These are phyloP conservation scores for Rhodinocichla rosea DNA, from an alignment of 2,113 vertebrate species.

Conservation along the genomic window DNA sequence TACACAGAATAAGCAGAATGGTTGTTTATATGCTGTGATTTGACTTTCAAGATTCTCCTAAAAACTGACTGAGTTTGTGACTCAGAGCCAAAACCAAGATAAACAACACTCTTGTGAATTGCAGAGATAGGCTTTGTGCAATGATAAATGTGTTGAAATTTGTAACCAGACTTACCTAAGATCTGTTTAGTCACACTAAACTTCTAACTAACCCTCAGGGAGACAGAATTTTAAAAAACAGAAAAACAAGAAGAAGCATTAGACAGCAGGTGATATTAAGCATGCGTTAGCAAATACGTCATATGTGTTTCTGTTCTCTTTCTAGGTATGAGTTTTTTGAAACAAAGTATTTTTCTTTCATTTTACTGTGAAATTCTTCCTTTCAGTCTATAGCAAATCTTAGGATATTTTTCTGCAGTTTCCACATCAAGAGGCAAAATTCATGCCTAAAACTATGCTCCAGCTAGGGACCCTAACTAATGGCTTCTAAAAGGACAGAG, in stretches of 20 bases:
- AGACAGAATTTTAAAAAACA: neutral
- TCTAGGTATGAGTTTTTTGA: neutral
- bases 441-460: neutral
- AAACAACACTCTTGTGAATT: neutral
- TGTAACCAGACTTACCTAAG: neutral
- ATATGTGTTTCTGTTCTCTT: neutral
- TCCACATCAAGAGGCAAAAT: neutral
- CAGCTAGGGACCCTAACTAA: neutral
- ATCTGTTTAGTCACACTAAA: neutral
- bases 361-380: neutral
- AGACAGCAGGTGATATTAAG: neutral
- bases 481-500: neutral
- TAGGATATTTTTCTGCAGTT: neutral
- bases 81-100: constrained; percentile 9
- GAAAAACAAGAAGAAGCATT: neutral
- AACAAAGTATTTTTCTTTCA: neutral
- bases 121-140: neutral
- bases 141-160: neutral
- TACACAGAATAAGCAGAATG: neutral
- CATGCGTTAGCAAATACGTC: accelerated
- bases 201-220: neutral
- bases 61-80: neutral
- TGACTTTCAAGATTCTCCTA: neutral
- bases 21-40: constrained; percentile 4
- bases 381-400: neutral